Evolutionary conservation across 2,113 vertebrate genomes (phyloP).

Genomic region (Solea solea): DNA sequence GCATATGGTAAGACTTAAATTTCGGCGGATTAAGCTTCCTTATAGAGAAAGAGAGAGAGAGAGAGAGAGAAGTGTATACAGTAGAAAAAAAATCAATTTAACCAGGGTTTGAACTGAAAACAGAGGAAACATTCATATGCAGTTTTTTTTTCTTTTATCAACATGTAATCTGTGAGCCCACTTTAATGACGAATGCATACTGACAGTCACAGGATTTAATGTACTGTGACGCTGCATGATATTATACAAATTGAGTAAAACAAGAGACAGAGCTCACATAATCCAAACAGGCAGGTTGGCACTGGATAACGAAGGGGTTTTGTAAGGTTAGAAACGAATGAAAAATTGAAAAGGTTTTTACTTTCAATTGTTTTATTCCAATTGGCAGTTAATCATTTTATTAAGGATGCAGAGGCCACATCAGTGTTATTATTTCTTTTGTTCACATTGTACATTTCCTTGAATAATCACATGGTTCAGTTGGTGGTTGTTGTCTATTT

Average conservation of each 20-base stretch:
- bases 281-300: constrained; percentile 47
- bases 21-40: constrained; percentile 50
- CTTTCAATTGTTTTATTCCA: neutral
- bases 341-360: neutral
- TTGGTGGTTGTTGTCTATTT: too few relatives aligned
- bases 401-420: neutral
- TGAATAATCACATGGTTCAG: too few relatives aligned
- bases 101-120: constrained; percentile 10
- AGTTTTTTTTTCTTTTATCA: neutral
- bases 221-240: constrained; percentile 29
- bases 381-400: neutral
- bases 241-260: constrained; percentile 45
- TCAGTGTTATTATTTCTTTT: too few relatives aligned
- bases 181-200: constrained; percentile 31
- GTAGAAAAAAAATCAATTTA: constrained; percentile 37
- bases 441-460: too few relatives aligned
- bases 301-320: constrained; percentile 21
- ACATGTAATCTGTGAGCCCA: constrained; percentile 21
- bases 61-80: constrained; percentile 10
- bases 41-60: constrained; percentile 29
- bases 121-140: constrained; percentile 18
- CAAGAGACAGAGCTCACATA: constrained; percentile 27
- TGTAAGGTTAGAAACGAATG: constrained; percentile 4
- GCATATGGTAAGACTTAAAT: constrained; percentile 63
- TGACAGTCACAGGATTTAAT: constrained; percentile 49